Evolutionary conservation across 2,113 vertebrate species (phyloP), one percentile per base, ranked within the genome.

Genomic region (Ailuropoda melanoleuca): DNA sequence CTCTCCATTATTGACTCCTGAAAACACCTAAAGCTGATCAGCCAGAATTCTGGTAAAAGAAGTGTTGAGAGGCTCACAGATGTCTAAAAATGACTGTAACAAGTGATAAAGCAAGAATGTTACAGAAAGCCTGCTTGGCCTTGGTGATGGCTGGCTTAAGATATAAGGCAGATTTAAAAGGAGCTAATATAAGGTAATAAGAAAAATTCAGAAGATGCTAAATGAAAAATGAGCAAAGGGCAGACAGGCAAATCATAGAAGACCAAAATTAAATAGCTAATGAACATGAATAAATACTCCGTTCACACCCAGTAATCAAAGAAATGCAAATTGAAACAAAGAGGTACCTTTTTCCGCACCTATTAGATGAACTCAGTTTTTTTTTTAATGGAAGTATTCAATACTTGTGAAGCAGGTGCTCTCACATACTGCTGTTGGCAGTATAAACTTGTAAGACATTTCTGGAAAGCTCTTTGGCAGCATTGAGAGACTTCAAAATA

Each of bases 401-500:
- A 8, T 87, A 56, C 18, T 68, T 39, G 19, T 84, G 55, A 95
- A 72, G 56, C 43, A 80, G 70, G 11, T 97, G 21, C 14, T 85
- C 70, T 93, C 56, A n/a, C 46, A 70, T 87, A 34, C 19, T 83
- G 39, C 84, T 85, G 9, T 84, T 88, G 70, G n/a, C 60, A 83
- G 24, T 78, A 70, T 60, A 75, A 91, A 82, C 60, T 91, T 88
- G 8, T 87, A 31, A 93, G 48, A 68, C 34, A 43, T 90, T 97
- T 94, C 64, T 75, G 75, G 80, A 87, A 97, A 93, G 34, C 64
- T 87, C n/a, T 95, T 81, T 68, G 81, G 75, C 48, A 93, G n/a
- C 55, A 85, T 46, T 46, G 64, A 90, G 66, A 62, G 58, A 48
- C 60, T 72, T 84, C 89, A 93, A 95, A 95, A 90, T 95, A 66